phyloP scores from a whole-genome alignment of 2,888 invertebrate species.

The Andricus quercusramuli region DNA sequence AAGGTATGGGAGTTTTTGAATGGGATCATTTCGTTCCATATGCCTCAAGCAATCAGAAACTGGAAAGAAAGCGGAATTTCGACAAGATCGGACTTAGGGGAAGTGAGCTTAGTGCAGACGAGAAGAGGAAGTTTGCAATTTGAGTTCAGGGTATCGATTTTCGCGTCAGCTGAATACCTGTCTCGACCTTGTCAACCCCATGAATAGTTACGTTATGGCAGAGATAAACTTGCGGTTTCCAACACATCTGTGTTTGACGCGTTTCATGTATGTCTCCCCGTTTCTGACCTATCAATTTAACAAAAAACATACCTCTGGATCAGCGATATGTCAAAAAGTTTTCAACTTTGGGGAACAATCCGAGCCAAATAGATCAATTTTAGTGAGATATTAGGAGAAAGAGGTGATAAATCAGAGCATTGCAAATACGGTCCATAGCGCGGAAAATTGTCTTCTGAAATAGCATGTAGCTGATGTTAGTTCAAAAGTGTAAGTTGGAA shows the following conservation, averaged over 20 bases:
- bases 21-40: not conserved
- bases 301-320: not conserved
- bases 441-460: slow-evolving; percentile 34
- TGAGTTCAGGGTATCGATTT: not conserved
- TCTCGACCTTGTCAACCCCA: slow-evolving; percentile 69
- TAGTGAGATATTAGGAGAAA: not conserved
- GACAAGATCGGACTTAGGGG: not conserved
- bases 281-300: no score
- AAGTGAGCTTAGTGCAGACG: not conserved
- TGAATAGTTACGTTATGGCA: slow-evolving; percentile 59
- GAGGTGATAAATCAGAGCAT: slow-evolving; percentile 12
- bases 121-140: not conserved
- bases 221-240: slow-evolving; percentile 63
- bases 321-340: not conserved
- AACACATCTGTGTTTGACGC: slow-evolving; percentile 60
- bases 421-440: slow-evolving; percentile 34
- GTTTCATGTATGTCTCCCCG: no score
- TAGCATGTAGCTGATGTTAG: slow-evolving; percentile 25
- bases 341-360: not conserved
- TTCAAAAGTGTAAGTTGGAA: slow-evolving; percentile 39
- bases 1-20: not conserved
- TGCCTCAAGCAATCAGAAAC: not conserved
- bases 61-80: not conserved
- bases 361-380: not conserved
- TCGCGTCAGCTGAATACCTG: slow-evolving; percentile 17